Evolutionary conservation across 1,140 invertebrate genomes (phyloP).

Genomic region (Pristionchus pacificus): DNA sequence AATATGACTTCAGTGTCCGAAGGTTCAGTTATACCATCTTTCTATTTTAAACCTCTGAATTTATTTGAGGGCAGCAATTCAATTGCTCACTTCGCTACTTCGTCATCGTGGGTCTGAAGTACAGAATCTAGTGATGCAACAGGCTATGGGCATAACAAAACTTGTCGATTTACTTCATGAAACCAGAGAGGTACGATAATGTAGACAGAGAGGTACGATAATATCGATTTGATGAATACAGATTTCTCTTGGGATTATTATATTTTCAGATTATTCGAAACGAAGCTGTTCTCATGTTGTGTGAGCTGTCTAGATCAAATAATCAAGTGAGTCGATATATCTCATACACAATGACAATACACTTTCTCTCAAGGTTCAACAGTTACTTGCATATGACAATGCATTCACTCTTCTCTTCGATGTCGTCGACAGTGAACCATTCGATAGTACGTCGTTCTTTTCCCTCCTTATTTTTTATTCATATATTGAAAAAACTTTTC

Average conservation of each 20-base stretch:
- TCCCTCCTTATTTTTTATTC: conserved; percentile 7
- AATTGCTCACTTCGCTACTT: conserved; percentile 76
- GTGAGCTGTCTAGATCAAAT: conserved; percentile 88
- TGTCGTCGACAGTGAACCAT: conserved; percentile 85
- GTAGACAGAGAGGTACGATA: neutral
- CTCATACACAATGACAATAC: neutral
- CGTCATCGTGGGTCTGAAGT: conserved; percentile 77
- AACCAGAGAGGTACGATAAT: conserved; percentile 49
- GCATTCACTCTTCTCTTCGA: conserved; percentile 91
- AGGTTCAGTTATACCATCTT: conserved; percentile 29
- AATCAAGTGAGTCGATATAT: conserved; percentile 59
- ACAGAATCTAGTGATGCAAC: conserved; percentile 87
- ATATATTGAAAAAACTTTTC: neutral
- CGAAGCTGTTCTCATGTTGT: conserved; percentile 84
- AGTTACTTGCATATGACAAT: conserved; percentile 98
- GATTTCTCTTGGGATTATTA: neutral
- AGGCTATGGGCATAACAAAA: conserved; percentile 94
- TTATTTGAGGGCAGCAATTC: conserved; percentile 65
- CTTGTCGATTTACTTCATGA: conserved; percentile 92
- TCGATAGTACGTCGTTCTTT: conserved; percentile 71
- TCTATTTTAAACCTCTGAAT: conserved; percentile 9
- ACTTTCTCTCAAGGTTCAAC: conserved; percentile 78
- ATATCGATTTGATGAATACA: too few relatives aligned
- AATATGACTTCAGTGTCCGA: conserved; percentile 49
- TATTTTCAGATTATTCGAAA: conserved; percentile 80